A percentile compares a stretch with the other conserved stretches of the same genome.
These are phyloP conservation scores for Hypothenemus hampei DNA, from an alignment of 1,140 invertebrate species.

Conservation along the genomic window DNA sequence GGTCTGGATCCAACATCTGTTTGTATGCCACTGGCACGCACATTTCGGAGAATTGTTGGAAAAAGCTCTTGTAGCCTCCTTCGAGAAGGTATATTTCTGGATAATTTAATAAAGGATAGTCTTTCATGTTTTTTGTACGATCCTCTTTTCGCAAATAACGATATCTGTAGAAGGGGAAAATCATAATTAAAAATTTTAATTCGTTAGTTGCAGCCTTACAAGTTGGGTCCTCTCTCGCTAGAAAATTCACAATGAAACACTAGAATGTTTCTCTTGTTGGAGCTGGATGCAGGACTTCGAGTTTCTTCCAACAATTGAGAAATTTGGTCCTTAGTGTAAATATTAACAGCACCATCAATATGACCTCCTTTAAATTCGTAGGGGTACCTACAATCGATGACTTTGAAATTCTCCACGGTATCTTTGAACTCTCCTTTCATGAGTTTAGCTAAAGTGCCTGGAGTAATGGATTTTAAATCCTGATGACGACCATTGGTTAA, in stretches of 20 bases:
- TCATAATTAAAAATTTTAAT: neutral
- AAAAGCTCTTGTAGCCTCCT: slow-evolving; percentile 93
- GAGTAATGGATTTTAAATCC: slow-evolving; percentile 79
- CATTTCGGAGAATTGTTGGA: slow-evolving; percentile 58
- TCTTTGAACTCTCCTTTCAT: slow-evolving; percentile 63
- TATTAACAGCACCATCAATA: slow-evolving; percentile 77
- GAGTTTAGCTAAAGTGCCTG: slow-evolving; percentile 66
- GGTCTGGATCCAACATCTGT: slow-evolving; percentile 73
- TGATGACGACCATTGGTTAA: slow-evolving; percentile 72
- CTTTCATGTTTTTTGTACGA: slow-evolving; percentile 71
- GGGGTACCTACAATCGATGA: slow-evolving; percentile 86
- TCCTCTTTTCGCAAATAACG: slow-evolving; percentile 82
- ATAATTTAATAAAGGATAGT: slow-evolving; percentile 85
- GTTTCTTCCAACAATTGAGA: slow-evolving; percentile 56
- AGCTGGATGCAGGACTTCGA: slow-evolving; percentile 27
- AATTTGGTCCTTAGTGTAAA: slow-evolving; percentile 74
- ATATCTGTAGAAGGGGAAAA: slow-evolving; percentile 60
- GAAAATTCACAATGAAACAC: slow-evolving; percentile 99
- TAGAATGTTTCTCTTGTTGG: slow-evolving; percentile 65
- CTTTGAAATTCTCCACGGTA: slow-evolving; percentile 57
- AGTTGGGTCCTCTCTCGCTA: slow-evolving; percentile 82
- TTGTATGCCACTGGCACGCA: slow-evolving; percentile 74
- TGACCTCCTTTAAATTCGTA: slow-evolving; percentile 98
- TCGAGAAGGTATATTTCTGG: slow-evolving; percentile 94
- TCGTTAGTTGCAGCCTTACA: slow-evolving; percentile 30